Base-by-base conservation (phyloP, 37 sponge, comb jelly and placozoan species). In the Ianthella basta region DNA sequence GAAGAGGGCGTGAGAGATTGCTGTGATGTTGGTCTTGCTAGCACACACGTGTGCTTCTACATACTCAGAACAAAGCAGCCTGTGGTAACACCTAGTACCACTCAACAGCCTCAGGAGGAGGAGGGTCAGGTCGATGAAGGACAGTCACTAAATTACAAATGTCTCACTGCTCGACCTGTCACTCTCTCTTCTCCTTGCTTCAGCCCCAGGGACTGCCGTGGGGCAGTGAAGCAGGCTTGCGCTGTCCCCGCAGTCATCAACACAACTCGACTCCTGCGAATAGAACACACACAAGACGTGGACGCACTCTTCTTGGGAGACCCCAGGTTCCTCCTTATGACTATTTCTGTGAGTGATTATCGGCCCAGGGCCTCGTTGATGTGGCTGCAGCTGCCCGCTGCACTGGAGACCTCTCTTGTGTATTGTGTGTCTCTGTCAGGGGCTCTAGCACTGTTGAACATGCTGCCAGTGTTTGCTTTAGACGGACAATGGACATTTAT, bases 401-500 rank as follows among this genome's bases (percentile, higher is more conserved):
- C 89, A 0, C 67, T 96, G 4, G 91, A 92, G 72, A 94, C 95
- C 5, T 88, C 91, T 25, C 90, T 86, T 44, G 86, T 88, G 6
- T 96, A 96, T 61, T 61, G 92, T 21, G 86, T 92, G 12, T 97
- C 97, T 0, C 77, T 97, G 50, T 97, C 97, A 4, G 89, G 97
- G 65, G 95, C 97, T n/a, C 87, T 97, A 63, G 95, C 95, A 39
- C 78, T 97, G 33, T 89, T 97, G 8, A 97, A 97, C 85, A 88
- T 91, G 82, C 84, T 97, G 4, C 97, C 97, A 12, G 92, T 87
- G 14, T 97, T 94, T 80, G 88, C 84, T 41, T 89, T 97, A 35
- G 97, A 97, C 80, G 97, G 97, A 12, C 95, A 97, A 30, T 97
- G 97, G 97, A 69, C 86, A 4, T 86, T 94, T 27, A 83, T 79